These are phyloP conservation scores for Alcis repandata DNA, from an alignment of 2,888 invertebrate species.

Conservation along the genomic window DNA sequence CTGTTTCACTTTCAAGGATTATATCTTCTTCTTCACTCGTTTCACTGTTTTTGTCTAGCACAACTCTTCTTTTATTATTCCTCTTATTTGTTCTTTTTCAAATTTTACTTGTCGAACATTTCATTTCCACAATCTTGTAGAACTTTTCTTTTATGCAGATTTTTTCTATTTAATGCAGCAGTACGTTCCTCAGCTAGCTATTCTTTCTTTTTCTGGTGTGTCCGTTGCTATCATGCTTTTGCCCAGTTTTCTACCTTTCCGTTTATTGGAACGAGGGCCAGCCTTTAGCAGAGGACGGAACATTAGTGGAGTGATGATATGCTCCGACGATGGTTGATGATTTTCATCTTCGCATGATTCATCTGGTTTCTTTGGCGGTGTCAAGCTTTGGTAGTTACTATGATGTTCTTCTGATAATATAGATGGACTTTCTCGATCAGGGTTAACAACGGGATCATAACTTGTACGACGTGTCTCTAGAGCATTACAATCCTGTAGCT, in stretches of 20 bases:
- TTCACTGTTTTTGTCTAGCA: conserved; percentile 22
- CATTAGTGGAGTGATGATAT: neutral
- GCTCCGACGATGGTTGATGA: conserved; percentile 8
- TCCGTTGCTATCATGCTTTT: conserved; percentile 29
- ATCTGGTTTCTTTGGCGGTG: conserved; percentile 1
- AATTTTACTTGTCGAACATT: conserved; percentile 1
- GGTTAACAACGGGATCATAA: conserved; percentile 7
- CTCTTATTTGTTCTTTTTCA: conserved; percentile 4
- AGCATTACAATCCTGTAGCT: conserved; percentile 1
- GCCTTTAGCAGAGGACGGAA: conserved; percentile 22
- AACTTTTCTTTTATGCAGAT: conserved; percentile 7
- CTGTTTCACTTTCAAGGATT: conserved; percentile 11
- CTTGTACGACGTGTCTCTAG: conserved; percentile 1
- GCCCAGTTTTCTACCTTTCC: conserved; percentile 24
- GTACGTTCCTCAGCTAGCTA: neutral
- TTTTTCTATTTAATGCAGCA: conserved; percentile 9
- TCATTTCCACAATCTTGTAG: conserved; percentile 1
- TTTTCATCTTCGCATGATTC: conserved; percentile 2
- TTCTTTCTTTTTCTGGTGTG: conserved; percentile 28
- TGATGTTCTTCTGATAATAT: conserved; percentile 4
- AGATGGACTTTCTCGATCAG: conserved; percentile 11
- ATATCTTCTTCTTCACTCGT: conserved; percentile 26
- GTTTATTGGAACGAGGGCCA: conserved; percentile 12
- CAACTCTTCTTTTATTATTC: conserved; percentile 7
- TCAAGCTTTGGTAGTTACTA: neutral